Conservation (phyloP, 2,888 invertebrate genomes). For the Drosophila nr. medialis region DNA sequence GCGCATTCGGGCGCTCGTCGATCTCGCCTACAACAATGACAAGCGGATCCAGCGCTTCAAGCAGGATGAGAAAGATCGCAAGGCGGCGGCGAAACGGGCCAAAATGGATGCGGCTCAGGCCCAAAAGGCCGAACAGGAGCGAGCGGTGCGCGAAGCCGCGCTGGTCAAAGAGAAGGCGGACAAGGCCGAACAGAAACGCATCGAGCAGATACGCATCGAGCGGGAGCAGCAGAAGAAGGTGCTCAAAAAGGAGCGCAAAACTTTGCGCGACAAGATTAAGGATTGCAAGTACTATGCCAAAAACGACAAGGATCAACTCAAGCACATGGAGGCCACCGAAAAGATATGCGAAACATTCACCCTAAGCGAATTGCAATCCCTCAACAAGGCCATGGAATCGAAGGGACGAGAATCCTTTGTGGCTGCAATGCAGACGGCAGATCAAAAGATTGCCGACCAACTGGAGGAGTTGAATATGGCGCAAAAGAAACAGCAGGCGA, state of each 20-base stretch:
- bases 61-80: conserved; percentile 96
- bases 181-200: conserved; percentile 92
- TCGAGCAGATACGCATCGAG: conserved; percentile 93
- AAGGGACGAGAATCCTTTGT: conserved; percentile 89
- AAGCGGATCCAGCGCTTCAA: conserved; percentile 96
- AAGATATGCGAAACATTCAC: conserved; percentile 94
- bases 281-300: conserved; percentile 91
- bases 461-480: conserved; percentile 86
- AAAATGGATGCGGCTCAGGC: conserved; percentile 93
- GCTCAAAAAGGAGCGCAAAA: conserved; percentile 94
- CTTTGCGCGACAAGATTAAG: conserved; percentile 91
- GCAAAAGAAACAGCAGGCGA: conserved; percentile 75
- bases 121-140: conserved; percentile 93
- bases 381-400: conserved; percentile 89
- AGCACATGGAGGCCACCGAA: conserved; percentile 96
- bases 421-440: conserved; percentile 89
- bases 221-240: conserved; percentile 93
- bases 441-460: conserved; percentile 92
- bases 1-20: conserved; percentile 95
- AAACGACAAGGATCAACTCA: conserved; percentile 90
- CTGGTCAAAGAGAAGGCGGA: conserved; percentile 91
- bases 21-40: conserved; percentile 96
- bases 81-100: conserved; percentile 94
- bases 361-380: conserved; percentile 89
- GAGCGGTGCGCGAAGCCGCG: conserved; percentile 90